A percentile compares a stretch with the other conserved stretches of the same genome.
Conservation (phyloP, 1,140 invertebrate species). For the Caerostris extrusa region DNA sequence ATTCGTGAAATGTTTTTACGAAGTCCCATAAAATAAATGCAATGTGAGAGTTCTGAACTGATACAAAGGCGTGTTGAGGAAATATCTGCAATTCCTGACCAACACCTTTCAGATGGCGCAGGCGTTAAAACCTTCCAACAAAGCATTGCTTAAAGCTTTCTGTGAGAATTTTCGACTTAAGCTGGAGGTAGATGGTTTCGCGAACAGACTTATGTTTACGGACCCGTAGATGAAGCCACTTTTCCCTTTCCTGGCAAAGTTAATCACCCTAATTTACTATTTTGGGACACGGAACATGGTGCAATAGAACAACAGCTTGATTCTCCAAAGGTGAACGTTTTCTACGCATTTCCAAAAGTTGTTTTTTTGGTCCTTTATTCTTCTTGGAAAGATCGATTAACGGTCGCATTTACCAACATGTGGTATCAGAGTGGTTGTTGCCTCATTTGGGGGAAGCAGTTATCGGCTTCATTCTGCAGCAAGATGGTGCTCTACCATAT, state of each 20-base stretch:
- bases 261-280: constrained; percentile 48
- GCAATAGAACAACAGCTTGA: constrained; percentile 33
- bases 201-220: constrained; percentile 58
- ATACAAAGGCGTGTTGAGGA: no score
- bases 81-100: no score
- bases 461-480: constrained; percentile 71
- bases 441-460: constrained; percentile 71
- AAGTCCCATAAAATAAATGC: no score
- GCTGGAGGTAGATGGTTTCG: constrained; percentile 23
- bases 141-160: no score
- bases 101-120: no score
- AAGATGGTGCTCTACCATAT: constrained; percentile 59
- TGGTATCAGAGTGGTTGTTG: constrained; percentile 60
- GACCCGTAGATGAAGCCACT: constrained; percentile 54
- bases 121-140: no score
- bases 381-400: constrained; percentile 55
- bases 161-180: no score
- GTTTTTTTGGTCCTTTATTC: constrained; percentile 62
- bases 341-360: constrained; percentile 25
- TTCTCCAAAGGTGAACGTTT: constrained; percentile 69
- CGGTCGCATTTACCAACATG: constrained; percentile 38
- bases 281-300: constrained; percentile 57
- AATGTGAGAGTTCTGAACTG: no score
- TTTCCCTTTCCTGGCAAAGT: constrained; percentile 58
- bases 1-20: no score